Evolutionary conservation across 2,797 vertebrate genomes (phyloP).

Genomic region (Rhodeus uyekii): DNA sequence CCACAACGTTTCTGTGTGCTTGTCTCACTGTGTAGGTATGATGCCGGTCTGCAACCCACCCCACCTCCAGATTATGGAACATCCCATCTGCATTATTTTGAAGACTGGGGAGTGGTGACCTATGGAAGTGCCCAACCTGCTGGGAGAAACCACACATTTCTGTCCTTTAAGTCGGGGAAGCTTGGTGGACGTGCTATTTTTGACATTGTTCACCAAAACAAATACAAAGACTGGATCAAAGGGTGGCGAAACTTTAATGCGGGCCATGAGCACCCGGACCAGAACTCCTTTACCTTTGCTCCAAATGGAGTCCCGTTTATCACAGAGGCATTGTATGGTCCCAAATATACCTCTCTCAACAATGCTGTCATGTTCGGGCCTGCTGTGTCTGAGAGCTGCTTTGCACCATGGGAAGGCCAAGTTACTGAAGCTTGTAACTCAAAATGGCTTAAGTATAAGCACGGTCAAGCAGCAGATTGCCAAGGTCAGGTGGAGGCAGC

Average conservation of each 20-base stretch:
- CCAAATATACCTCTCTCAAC: conserved; percentile 94
- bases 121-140: conserved; percentile 88
- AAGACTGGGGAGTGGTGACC: conserved; percentile 98
- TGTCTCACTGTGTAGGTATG: conserved; percentile 81
- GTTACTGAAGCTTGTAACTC: conserved; percentile 94
- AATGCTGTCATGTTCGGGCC: conserved; percentile 92
- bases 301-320: conserved; percentile 94
- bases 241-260: conserved; percentile 98
- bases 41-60: conserved; percentile 81
- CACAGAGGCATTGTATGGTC: conserved; percentile 95
- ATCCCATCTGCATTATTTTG: conserved; percentile 88
- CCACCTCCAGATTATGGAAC: conserved; percentile 89
- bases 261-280: conserved; percentile 96
- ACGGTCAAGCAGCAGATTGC: conserved; percentile 85
- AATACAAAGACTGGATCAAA: conserved; percentile 94
- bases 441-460: conserved; percentile 96
- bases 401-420: conserved; percentile 94
- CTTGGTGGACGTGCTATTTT: conserved; percentile 96
- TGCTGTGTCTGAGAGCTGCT: conserved; percentile 83
- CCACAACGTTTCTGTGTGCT: neutral
- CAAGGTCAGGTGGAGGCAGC: conserved; percentile 87
- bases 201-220: conserved; percentile 92
- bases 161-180: conserved; percentile 98
- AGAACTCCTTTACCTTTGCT: conserved; percentile 95
- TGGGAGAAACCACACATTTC: conserved; percentile 86